Percentiles rank a stretch among this genome's conserved stretches.
Evolutionary conservation across 2,888 invertebrate species (phyloP).

Genomic region (Coelinius sp.): DNA sequence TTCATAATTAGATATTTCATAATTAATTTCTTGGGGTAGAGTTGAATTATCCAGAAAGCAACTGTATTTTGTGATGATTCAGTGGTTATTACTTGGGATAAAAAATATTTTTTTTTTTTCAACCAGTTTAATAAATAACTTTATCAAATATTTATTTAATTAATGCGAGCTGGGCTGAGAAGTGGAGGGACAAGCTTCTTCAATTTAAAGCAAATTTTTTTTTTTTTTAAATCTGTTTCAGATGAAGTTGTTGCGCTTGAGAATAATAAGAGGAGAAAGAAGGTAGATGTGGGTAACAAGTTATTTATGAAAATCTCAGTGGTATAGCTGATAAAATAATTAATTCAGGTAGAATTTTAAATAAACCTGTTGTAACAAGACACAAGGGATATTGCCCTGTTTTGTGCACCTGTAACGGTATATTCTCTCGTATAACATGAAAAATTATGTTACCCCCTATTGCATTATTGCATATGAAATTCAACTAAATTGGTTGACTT

Average conservation of each 20-base stretch:
- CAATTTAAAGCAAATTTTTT: background rate
- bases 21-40: background rate
- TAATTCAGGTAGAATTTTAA: conserved; percentile 69
- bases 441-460: conserved; percentile 46
- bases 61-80: background rate
- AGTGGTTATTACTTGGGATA: background rate
- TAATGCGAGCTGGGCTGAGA: background rate
- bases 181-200: background rate
- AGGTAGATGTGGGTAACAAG: conserved; percentile 40
- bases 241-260: conserved; percentile 9
- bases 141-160: background rate
- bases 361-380: conserved; percentile 56
- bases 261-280: background rate
- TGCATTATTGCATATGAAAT: conserved; percentile 6
- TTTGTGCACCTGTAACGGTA: conserved; percentile 61
- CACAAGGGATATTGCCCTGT: conserved; percentile 50
- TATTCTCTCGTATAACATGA: conserved; percentile 48
- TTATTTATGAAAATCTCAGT: conserved; percentile 65
- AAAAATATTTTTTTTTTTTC: background rate
- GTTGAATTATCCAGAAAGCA: background rate
- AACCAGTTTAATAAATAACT: background rate
- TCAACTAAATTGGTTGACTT: background rate
- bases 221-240: background rate
- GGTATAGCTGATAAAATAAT: conserved; percentile 61
- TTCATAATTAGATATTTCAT: background rate